Conservation (phyloP, 2,797 vertebrate genomes). For the Phaenicophaeus curvirostris region DNA sequence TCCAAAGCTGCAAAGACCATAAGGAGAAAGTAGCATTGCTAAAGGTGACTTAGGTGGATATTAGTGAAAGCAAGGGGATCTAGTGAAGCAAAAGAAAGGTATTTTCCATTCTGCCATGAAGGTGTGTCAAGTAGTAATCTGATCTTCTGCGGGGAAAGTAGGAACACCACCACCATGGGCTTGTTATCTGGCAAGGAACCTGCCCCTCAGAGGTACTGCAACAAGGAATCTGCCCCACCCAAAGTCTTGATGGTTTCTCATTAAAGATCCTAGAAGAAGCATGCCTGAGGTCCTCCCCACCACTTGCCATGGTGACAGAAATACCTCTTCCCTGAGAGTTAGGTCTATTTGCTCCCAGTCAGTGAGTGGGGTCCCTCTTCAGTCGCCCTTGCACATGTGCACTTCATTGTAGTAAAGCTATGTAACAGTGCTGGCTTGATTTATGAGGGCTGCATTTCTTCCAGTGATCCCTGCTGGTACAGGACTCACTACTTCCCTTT, state of each 20-base stretch:
- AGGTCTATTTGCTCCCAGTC: background rate
- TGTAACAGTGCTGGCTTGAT: conserved; percentile 71
- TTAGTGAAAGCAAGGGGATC: background rate
- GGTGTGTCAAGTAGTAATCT: background rate
- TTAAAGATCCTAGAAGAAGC: background rate
- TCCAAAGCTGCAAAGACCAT: background rate
- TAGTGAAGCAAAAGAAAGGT: background rate
- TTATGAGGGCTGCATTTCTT: conserved; percentile 77
- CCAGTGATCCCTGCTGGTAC: conserved; percentile 78
- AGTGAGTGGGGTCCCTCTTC: conserved; percentile 61
- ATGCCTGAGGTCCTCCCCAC: background rate
- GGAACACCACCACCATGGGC: background rate
- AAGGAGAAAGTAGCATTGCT: background rate
- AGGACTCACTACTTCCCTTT: conserved; percentile 78
- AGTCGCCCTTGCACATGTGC: conserved; percentile 68
- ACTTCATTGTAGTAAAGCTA: conserved; percentile 75
- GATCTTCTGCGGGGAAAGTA: background rate
- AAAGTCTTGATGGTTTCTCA: background rate
- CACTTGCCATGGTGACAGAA: background rate
- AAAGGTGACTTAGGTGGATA: background rate
- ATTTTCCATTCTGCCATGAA: background rate
- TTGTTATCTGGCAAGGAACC: background rate
- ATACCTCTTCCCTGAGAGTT: background rate
- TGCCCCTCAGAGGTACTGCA: background rate
- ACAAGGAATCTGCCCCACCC: background rate